Base-by-base conservation (phyloP, 1,140 invertebrate genomes). In the Nylanderia fulva region DNA sequence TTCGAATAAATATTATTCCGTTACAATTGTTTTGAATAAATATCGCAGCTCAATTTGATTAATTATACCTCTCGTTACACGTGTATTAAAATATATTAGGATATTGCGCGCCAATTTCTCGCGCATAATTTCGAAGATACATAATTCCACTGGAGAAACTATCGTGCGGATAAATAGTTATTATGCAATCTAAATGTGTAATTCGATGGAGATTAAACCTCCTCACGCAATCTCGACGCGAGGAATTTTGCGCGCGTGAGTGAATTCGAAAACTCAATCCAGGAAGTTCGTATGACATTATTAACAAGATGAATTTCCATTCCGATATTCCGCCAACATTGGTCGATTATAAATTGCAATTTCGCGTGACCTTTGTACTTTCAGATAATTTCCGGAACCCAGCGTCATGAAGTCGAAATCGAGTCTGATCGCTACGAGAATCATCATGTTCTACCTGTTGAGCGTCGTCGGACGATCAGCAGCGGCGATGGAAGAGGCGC, bases 371-470 rank as follows among this genome's bases (percentile, higher is more conserved):
- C 6, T 77, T 66, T n/a, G 13, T 79, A 15, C 1, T 61, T 80
- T 33, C 39, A 85, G 79, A 58, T 18, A 85, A 64, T 18, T 42
- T 18, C n/a, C n/a, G n/a, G 13, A 18, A 1, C 36, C 36, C 18
- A 45, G 24, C 42, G 54, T 36, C 6, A 86, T 76, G 79, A 76
- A 64, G 45, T 61, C 71, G 24, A 80, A 21, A 36, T 80, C 71
- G 6, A 80, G 83, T 29, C 15, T 71, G 21, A 54, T 86, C 2
- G 58, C 71, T n/a, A 61, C 76, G 11, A 89, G 83, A 36, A 56
- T 93, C 61, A 85, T 90, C 45, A 27, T 91, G 0, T 56, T 93
- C 18, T 93, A 84, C 54, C 52, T 93, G 7, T 54, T 93, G 9
- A 88, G 88, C 39, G 85, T 90, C 64, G 58, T 93, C 4, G 89